Base-by-base conservation (phyloP, 2,888 invertebrate species). In the Polymixis flavicincta region DNA sequence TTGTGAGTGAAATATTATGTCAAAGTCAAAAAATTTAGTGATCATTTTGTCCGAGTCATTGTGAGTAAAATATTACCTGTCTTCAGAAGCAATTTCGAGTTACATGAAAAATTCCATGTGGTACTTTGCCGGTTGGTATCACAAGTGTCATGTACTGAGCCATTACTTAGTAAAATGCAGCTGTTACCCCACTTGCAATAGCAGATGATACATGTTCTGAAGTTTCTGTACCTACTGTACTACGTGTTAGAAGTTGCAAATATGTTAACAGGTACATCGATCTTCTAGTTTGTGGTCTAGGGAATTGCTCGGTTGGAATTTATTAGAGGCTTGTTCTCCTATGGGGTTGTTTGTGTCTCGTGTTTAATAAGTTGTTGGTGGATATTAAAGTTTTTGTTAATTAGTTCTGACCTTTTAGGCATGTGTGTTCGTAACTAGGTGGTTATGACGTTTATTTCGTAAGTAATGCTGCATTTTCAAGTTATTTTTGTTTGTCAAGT, bases 211-310 rank as follows among this genome's bases (percentile, higher is more conserved):
- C 83, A 86, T 67, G 78, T 76, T 78, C 74, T 80, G 74, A 88
- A 89, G 80, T 87, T 63, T 83, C 63, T 67, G 60, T 76, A 71
- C 14, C 50, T 70, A 52, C 28, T 74, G 71, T 71, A 45, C 19
- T 76, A 77, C 83, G 71, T 78, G 83, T 80, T 85, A 78, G 78
- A 83, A 85, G 80, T 83, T 86, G 68, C 80, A 88, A 87, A 86
- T 87, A 85, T 85, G 85, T 83, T 93, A 92, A 92, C 92, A 93
- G 91, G 90, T 92, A 88, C 91, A 93, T 93, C 91, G 90, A 92
- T 92, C 90, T 90, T 86, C 79, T 89, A 88, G 89, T 77, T 80
- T 25, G 85, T 74, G 78, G 86, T 89, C 89, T 89, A 67, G 79
- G 91, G 90, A 89, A 91, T 91, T 90, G 90, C 89, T 90, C 83